phyloP scores from a whole-genome alignment of 2,113 vertebrate species.

The Trematomus loennbergii region DNA sequence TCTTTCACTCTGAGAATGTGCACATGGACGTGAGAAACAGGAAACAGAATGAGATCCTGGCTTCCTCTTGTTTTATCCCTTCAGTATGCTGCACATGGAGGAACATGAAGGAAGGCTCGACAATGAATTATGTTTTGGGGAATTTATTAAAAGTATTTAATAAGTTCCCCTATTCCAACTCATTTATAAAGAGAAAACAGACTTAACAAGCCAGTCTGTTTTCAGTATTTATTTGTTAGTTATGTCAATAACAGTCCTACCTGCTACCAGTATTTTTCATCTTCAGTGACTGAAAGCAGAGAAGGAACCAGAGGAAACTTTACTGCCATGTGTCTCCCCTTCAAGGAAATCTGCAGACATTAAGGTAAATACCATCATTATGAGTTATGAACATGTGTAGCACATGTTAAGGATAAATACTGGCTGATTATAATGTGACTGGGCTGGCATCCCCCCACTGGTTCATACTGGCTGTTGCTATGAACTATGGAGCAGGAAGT shows the following conservation, averaged over 20 bases:
- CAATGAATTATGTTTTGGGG: not conserved
- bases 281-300: conserved; percentile 79
- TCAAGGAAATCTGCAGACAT: conserved; percentile 77
- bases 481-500: not conserved
- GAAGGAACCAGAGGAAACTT: conserved; percentile 80
- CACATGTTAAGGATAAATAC: no score
- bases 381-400: not conserved
- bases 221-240: not conserved
- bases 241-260: conserved; percentile 58
- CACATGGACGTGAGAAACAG: not conserved
- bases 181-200: not conserved
- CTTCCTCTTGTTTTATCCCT: no score
- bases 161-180: not conserved
- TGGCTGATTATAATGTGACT: not conserved
- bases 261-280: conserved; percentile 86
- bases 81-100: not conserved
- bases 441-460: not conserved
- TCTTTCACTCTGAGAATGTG: not conserved
- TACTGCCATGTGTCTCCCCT: conserved; percentile 55
- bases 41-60: no score
- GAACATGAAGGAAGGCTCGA: not conserved
- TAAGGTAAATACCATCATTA: not conserved
- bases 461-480: not conserved
- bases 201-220: not conserved
- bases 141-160: not conserved